These are phyloP conservation scores for Trachymyrmex septentrionalis DNA, from an alignment of 1,140 invertebrate species.

Conservation along the genomic window DNA sequence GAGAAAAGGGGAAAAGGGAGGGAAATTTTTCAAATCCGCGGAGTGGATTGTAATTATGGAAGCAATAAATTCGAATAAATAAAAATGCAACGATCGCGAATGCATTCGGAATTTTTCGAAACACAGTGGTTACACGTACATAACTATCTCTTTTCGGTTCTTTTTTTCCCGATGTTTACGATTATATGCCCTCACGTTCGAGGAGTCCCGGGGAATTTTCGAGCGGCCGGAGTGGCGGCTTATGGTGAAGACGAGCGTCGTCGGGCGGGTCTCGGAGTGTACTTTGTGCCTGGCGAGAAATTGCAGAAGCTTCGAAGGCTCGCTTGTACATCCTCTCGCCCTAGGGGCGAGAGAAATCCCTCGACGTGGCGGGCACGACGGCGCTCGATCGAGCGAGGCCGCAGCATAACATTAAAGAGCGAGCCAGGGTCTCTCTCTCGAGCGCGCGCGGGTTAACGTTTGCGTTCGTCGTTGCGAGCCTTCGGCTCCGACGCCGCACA, in stretches of 20 bases:
- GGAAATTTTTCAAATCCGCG: background rate
- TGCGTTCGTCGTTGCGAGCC: slow-evolving; percentile 45
- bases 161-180: background rate
- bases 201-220: slow-evolving; percentile 22
- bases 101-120: slow-evolving; percentile 22
- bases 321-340: slow-evolving; percentile 50
- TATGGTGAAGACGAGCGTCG: slow-evolving; percentile 27
- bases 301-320: slow-evolving; percentile 61
- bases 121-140: slow-evolving; percentile 18
- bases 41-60: slow-evolving; percentile 11
- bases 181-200: background rate
- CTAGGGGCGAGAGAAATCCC: slow-evolving; percentile 66
- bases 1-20: too few species aligned
- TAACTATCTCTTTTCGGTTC: background rate
- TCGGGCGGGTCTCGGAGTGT: slow-evolving; percentile 41
- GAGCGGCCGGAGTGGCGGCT: background rate
- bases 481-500: slow-evolving; percentile 11
- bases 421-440: slow-evolving; percentile 13
- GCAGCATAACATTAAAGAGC: slow-evolving; percentile 66
- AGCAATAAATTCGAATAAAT: background rate
- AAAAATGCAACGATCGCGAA: background rate
- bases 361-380: slow-evolving; percentile 26
- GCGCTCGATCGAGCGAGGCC: slow-evolving; percentile 63
- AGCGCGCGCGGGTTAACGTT: slow-evolving; percentile 35
- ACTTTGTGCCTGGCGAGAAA: slow-evolving; percentile 63